Percentiles rank a stretch among this genome's conserved stretches.
Evolutionary conservation across 2,888 invertebrate species (phyloP).

Genomic region (Ceratothoa steindachneri): DNA sequence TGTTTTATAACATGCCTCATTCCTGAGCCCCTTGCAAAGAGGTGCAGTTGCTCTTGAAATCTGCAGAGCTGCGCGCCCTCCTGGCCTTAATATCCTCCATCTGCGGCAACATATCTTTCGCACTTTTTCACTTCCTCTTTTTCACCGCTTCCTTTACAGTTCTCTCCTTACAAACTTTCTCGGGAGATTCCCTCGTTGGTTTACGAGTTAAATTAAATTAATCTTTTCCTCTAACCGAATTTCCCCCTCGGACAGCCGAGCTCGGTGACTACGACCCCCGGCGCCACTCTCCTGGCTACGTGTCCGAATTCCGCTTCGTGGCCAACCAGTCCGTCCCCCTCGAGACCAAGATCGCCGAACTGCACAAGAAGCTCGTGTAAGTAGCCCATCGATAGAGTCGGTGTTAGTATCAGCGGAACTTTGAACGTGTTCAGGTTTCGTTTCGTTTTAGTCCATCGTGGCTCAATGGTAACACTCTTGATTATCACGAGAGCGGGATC

Average conservation of each 20-base stretch:
- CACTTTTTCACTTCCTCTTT: no score
- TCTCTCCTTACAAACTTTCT: no score
- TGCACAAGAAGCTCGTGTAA: conserved; percentile 83
- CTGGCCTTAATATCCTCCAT: no score
- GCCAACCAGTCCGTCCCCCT: conserved; percentile 87
- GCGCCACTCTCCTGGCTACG: conserved; percentile 81
- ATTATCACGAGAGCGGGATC: neutral
- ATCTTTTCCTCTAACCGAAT: no score
- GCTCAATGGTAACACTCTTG: neutral
- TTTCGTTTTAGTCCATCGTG: neutral
- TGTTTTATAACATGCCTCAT: no score
- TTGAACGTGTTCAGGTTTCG: neutral
- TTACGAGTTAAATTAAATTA: neutral
- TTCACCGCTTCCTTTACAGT: no score
- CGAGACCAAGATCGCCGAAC: conserved; percentile 78
- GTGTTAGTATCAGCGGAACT: neutral
- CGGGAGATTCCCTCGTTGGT: no score
- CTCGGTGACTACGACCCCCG: conserved; percentile 88
- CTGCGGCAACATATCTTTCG: no score
- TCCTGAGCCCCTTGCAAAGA: no score
- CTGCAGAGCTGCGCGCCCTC: no score
- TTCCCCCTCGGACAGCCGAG: conserved; percentile 88
- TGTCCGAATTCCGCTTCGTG: conserved; percentile 88
- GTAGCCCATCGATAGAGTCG: no score
- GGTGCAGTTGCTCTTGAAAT: no score